Conservation (phyloP, 2,888 invertebrate genomes). For the Tromatobia lineatoria region DNA sequence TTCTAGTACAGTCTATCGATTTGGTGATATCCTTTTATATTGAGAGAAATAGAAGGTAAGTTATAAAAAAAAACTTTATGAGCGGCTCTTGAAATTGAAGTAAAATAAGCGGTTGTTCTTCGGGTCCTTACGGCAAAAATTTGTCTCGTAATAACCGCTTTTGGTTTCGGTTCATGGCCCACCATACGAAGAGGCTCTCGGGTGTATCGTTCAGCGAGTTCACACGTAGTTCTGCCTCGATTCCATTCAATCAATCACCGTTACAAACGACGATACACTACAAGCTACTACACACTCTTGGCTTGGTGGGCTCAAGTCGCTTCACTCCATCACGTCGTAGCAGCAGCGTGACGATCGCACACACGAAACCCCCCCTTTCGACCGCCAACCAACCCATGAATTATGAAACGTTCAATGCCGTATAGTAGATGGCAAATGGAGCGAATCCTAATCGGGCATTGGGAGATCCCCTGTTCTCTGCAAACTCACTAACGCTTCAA, state of each 20-base stretch:
- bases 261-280: conserved; percentile 60
- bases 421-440: conserved; percentile 65
- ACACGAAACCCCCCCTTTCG: conserved; percentile 43
- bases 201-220: conserved; percentile 29
- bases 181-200: not conserved
- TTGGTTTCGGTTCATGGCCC: conserved; percentile 69
- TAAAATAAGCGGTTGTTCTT: not conserved
- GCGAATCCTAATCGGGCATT: conserved; percentile 61
- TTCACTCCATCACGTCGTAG: conserved; percentile 66
- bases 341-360: conserved; percentile 65
- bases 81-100: not conserved
- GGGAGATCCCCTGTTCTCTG: conserved; percentile 27
- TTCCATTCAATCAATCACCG: conserved; percentile 65
- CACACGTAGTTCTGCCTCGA: conserved; percentile 48
- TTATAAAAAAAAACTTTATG: not conserved
- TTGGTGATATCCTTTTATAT: not conserved
- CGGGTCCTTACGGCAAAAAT: not conserved
- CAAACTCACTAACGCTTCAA: conserved; percentile 44
- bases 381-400: conserved; percentile 66
- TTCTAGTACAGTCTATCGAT: no score
- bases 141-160: conserved; percentile 43
- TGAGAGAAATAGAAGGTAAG: not conserved
- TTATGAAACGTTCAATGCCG: conserved; percentile 66
- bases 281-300: conserved; percentile 35
- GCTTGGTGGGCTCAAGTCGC: conserved; percentile 51